phyloP scores from a whole-genome alignment of 2,888 invertebrate species.

The Macrosiphum euphorbiae region DNA sequence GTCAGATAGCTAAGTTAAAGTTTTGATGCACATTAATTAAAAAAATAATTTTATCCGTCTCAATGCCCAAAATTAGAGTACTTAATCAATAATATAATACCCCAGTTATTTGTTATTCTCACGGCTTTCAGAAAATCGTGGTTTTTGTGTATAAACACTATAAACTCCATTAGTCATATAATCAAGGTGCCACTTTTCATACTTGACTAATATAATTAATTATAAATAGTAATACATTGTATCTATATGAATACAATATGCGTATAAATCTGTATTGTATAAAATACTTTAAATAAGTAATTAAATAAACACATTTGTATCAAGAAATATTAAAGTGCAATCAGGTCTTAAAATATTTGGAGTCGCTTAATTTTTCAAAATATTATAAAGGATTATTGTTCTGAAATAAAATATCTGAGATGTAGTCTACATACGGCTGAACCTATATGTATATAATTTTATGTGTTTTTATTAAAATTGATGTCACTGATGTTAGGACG shows the following conservation, averaged over 20 bases:
- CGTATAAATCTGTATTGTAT: neutral
- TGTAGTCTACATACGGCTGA: neutral
- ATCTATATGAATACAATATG: too few relatives aligned
- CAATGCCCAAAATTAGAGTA: neutral
- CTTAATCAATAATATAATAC: neutral
- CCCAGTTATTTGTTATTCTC: neutral
- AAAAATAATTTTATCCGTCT: neutral
- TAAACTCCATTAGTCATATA: neutral
- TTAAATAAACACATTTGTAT: neutral
- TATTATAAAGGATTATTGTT: neutral
- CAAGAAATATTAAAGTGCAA: neutral
- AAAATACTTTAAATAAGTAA: neutral
- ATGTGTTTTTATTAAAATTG: constrained; percentile 2
- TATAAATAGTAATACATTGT: too few relatives aligned
- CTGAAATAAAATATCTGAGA: neutral
- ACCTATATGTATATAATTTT: neutral
- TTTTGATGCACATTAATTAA: neutral
- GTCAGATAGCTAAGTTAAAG: neutral
- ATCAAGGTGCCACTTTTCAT: neutral
- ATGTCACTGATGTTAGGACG: neutral
- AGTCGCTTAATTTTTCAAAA: neutral
- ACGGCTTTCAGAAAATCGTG: neutral
- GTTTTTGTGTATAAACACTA: neutral
- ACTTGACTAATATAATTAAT: too few relatives aligned
- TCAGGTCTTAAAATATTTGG: neutral